Evolutionary conservation across 2,888 invertebrate species (phyloP), one percentile per base, ranked within the genome.

Genomic region (Drosophila greeni): DNA sequence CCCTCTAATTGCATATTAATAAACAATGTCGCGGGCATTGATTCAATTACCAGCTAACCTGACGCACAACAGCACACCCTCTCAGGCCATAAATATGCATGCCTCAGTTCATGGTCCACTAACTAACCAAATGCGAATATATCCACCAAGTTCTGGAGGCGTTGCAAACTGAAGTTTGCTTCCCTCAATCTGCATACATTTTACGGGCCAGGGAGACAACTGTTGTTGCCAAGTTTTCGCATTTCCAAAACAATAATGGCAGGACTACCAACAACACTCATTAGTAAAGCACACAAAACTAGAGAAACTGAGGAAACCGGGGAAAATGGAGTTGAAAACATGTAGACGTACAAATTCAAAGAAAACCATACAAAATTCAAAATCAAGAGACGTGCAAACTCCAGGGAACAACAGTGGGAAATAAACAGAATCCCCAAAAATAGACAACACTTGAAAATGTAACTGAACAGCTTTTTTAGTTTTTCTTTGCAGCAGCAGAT

Each of bases 301-400:
- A 12, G 9, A 12, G 14, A 18, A 45, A 14, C 40, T 23, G 23
- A 4, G 14, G n/a, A 20, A 31, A 31, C 9, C 12, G 14, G 29
- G 29, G 18, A 29, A 26, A 9, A 24, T 8, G 3, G 26, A 54
- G 43, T 36, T 42, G 23, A 57, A n/a, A 29, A 33, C 12, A 29
- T 2, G 16, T 56, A 58, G 33, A 16, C 45, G 49, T 37, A 45
- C 47, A 45, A 77, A 81, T 70, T 72, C 76, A 81, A 83, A 79
- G 58, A 78, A 67, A 82, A 64, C 69, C 72, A 82, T 70, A 69
- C n/a, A 74, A 84, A 78, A 76, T 82, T 70, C 52, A 69, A 82
- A 79, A 79, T 84, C 79, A 84, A 76, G 72, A 60, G 76, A 61
- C 54, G 62, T 51, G 69, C 57, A 66, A 81, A 67, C 72, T 68